phyloP scores from a whole-genome alignment of 2,888 invertebrate genomes.

The Drosophila ustulata region DNA sequence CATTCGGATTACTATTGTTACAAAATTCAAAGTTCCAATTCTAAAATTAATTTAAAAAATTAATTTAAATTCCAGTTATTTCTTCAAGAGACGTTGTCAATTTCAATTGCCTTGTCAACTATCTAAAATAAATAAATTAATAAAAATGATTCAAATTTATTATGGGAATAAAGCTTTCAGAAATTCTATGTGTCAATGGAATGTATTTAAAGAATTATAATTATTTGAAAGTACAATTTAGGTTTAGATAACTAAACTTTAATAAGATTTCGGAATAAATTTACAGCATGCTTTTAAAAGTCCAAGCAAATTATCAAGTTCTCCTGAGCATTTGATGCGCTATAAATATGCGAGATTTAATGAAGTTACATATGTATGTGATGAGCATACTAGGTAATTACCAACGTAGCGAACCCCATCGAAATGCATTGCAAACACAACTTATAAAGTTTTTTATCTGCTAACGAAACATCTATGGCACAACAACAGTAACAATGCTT shows the following conservation, averaged over 20 bases:
- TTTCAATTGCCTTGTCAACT: too few relatives aligned
- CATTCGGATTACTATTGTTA: background rate
- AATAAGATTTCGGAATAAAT: background rate
- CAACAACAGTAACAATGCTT: conserved; percentile 4
- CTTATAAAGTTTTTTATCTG: conserved; percentile 44
- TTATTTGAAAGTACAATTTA: too few relatives aligned
- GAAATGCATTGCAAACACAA: conserved; percentile 48
- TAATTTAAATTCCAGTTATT: background rate
- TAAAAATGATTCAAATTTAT: too few relatives aligned
- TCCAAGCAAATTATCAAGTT: background rate
- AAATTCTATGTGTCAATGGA: too few relatives aligned
- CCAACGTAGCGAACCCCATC: conserved; percentile 23
- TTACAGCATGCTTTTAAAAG: background rate
- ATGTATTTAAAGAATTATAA: too few relatives aligned
- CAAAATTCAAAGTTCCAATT: too few relatives aligned
- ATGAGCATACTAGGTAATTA: conserved; percentile 5
- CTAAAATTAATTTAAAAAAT: background rate
- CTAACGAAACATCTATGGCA: conserved; percentile 36
- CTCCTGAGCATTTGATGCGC: background rate
- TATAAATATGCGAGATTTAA: background rate
- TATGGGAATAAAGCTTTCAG: too few relatives aligned
- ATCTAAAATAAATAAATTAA: too few relatives aligned
- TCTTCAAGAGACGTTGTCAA: too few relatives aligned
- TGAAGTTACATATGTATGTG: background rate
- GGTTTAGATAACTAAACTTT: too few relatives aligned